Percentiles rank a stretch among this genome's conserved stretches.
phyloP scores from a whole-genome alignment of 2,113 vertebrate species.

The Arvicanthis niloticus region DNA sequence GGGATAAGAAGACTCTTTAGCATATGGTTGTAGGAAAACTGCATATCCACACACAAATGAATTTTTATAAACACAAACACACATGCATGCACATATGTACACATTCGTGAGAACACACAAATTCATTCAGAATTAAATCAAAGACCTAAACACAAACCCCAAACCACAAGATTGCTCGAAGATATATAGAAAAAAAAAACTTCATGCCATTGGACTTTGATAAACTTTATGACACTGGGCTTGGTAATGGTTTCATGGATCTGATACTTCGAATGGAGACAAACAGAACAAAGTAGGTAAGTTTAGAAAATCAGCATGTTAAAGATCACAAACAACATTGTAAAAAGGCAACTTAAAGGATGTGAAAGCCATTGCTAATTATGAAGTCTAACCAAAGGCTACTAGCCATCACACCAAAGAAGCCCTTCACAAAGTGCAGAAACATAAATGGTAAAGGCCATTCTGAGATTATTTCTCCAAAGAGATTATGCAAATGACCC shows the following conservation, averaged over 20 bases:
- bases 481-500: neutral
- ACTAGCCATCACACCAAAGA: neutral
- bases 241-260: neutral
- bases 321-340: neutral
- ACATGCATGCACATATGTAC: neutral
- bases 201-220: neutral
- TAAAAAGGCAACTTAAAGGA: neutral
- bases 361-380: neutral
- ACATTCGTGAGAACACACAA: neutral
- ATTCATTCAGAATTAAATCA: neutral
- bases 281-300: conserved; percentile 4
- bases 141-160: neutral
- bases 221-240: neutral
- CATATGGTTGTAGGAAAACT: neutral
- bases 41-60: neutral
- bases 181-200: neutral
- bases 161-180: neutral
- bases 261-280: neutral
- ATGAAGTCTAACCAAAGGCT: neutral
- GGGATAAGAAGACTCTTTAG: neutral
- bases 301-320: neutral
- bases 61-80: neutral
- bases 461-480: neutral
- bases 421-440: neutral
- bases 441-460: neutral